phyloP scores from a whole-genome alignment of 2,797 vertebrate genomes.

The Leptodactylus fallax region DNA sequence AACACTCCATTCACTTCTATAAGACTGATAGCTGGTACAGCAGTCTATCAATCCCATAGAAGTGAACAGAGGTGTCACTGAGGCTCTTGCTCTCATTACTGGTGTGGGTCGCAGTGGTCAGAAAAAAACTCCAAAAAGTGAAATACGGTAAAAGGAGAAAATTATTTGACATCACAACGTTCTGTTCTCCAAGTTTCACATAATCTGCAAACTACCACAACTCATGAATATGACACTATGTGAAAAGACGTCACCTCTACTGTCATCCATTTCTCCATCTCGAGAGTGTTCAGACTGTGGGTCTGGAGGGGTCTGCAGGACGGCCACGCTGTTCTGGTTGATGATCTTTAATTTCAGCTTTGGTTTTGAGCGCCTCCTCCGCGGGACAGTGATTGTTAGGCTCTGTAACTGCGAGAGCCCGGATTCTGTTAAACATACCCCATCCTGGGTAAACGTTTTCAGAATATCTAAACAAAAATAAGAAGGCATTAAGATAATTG shows the following conservation, averaged over 20 bases:
- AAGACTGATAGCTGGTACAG: no score
- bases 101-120: no score
- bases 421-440: slow-evolving; percentile 96
- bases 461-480: slow-evolving; percentile 82
- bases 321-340: slow-evolving; percentile 98
- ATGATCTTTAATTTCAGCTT: slow-evolving; percentile 99
- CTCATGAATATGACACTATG: no score
- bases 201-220: no score
- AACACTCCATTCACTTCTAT: no score
- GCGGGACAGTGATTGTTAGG: slow-evolving; percentile 87
- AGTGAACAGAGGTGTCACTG: no score
- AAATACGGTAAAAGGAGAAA: no score
- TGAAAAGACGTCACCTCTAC: slow-evolving; percentile 81
- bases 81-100: no score
- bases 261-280: slow-evolving; percentile 92
- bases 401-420: slow-evolving; percentile 97
- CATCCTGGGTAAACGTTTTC: slow-evolving; percentile 97
- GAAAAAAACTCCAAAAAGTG: no score
- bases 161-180: no score
- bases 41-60: no score
- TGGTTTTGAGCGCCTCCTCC: slow-evolving; percentile 92
- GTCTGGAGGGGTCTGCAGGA: slow-evolving; percentile 93
- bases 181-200: no score
- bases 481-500: not conserved
- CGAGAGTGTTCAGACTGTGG: slow-evolving; percentile 88